Conservation (phyloP, 1,140 invertebrate species). For the Temnothorax nylanderi region DNA sequence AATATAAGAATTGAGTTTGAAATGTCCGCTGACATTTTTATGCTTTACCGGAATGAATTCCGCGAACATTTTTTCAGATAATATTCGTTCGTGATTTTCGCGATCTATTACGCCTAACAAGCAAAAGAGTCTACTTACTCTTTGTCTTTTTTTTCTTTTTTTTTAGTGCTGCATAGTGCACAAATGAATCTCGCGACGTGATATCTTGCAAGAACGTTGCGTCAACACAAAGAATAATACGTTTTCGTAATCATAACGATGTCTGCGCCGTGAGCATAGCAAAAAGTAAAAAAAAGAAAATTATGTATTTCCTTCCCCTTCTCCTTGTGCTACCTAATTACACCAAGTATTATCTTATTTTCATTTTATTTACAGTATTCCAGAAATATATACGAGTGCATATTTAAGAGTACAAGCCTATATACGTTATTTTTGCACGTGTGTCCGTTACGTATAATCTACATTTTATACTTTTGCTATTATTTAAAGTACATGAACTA, state of each 20-base stretch:
- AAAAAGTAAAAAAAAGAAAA: neutral
- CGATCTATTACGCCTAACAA: neutral
- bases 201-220: neutral
- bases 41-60: neutral
- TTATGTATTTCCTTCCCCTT: neutral
- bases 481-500: neutral
- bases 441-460: neutral
- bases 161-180: neutral
- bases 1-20: neutral
- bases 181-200: neutral
- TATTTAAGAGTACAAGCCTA: neutral
- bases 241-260: neutral
- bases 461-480: neutral
- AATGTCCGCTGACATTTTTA: neutral
- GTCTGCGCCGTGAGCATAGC: neutral
- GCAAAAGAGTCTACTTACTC: neutral
- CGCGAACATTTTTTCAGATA: neutral
- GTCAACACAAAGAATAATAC: neutral
- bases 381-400: neutral
- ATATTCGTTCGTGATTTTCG: neutral
- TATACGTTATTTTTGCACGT: neutral
- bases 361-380: neutral
- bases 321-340: neutral
- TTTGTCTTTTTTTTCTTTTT: neutral
- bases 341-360: neutral